phyloP scores from a whole-genome alignment of 2,888 invertebrate species.

The Dysmachus trigonus region DNA sequence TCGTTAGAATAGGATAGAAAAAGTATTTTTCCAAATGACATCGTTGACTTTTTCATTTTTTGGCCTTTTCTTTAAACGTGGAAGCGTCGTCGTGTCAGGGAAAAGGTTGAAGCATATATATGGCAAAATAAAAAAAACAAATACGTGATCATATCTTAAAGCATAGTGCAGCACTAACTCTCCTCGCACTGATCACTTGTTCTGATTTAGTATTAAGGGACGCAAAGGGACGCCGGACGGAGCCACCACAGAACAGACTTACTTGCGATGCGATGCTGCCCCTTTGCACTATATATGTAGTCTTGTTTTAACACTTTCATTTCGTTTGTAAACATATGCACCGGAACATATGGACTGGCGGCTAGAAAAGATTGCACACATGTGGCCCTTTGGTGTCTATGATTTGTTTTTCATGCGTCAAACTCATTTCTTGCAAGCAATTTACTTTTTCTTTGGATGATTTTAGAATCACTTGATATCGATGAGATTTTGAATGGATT shows the following conservation, averaged over 20 bases:
- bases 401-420: slow-evolving; percentile 38
- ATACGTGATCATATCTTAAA: neutral
- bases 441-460: neutral
- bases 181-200: slow-evolving; percentile 30
- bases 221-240: neutral
- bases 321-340: slow-evolving; percentile 48
- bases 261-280: neutral
- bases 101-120: slow-evolving; percentile 6
- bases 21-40: slow-evolving; percentile 37
- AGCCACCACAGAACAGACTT: neutral
- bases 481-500: neutral
- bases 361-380: slow-evolving; percentile 47
- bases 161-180: slow-evolving; percentile 18
- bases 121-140: neutral
- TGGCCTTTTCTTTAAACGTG: neutral
- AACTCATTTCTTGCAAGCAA: slow-evolving; percentile 11
- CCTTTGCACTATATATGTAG: neutral
- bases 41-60: slow-evolving; percentile 8
- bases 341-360: slow-evolving; percentile 34
- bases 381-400: slow-evolving; percentile 46
- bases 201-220: slow-evolving; percentile 43
- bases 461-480: neutral
- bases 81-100: neutral
- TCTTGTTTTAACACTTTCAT: slow-evolving; percentile 41
- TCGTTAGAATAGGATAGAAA: slow-evolving; percentile 44